These are phyloP conservation scores for Dicaeum eximium DNA, from an alignment of 2,113 vertebrate species.

Conservation along the genomic window DNA sequence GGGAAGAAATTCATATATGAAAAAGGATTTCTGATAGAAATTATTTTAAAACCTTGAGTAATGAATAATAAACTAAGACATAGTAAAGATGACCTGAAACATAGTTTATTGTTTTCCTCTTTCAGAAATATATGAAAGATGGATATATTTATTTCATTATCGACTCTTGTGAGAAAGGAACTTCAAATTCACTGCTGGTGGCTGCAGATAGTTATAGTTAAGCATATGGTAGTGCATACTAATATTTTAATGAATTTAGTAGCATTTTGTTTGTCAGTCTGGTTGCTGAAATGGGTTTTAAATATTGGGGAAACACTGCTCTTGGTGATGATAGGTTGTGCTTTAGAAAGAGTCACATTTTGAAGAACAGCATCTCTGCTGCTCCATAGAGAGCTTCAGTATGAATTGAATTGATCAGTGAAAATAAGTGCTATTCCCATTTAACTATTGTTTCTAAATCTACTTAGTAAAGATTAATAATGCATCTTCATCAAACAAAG, in stretches of 20 bases:
- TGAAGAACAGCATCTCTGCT: not conserved
- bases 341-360: not conserved
- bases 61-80: not conserved
- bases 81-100: not conserved
- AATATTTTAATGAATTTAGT: not conserved
- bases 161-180: not conserved
- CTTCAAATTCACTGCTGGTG: not conserved
- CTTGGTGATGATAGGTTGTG: not conserved
- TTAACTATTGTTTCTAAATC: not conserved
- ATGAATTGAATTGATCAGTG: not conserved
- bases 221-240: not conserved
- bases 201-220: not conserved
- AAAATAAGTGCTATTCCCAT: not conserved
- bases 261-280: not conserved
- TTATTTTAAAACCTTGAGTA: not conserved
- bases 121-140: not conserved
- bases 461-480: not conserved
- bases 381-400: not conserved
- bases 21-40: not conserved
- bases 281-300: not conserved
- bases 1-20: not conserved
- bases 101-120: not conserved
- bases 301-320: not conserved
- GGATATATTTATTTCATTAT: not conserved
- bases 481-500: not conserved